Percentiles rank a stretch among this genome's conserved stretches.
These are phyloP conservation scores for Anthonomus grandis DNA, from an alignment of 1,140 invertebrate genomes.

Conservation along the genomic window DNA sequence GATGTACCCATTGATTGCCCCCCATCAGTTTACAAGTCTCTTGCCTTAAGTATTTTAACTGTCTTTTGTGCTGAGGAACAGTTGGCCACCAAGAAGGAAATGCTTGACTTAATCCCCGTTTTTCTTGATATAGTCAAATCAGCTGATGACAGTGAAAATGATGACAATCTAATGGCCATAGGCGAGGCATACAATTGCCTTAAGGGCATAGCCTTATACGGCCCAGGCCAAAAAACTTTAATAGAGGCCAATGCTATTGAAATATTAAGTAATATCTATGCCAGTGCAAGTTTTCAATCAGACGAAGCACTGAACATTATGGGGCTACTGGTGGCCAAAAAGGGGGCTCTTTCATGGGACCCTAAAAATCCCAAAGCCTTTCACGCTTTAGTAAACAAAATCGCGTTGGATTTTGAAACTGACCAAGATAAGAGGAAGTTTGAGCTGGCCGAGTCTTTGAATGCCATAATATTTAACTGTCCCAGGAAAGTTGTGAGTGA, in stretches of 20 bases:
- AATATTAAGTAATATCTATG: constrained; percentile 81
- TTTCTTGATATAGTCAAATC: constrained; percentile 78
- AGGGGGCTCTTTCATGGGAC: constrained; percentile 71
- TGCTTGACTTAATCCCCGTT: constrained; percentile 74
- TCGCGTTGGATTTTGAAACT: constrained; percentile 80
- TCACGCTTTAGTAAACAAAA: constrained; percentile 77
- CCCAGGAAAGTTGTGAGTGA: constrained; percentile 60
- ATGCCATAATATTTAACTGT: constrained; percentile 70
- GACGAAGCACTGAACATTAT: constrained; percentile 80
- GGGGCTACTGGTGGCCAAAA: constrained; percentile 64
- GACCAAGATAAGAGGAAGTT: constrained; percentile 86
- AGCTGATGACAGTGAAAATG: constrained; percentile 74
- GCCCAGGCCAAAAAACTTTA: constrained; percentile 70
- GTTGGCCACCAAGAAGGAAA: constrained; percentile 74
- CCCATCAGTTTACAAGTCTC: constrained; percentile 82
- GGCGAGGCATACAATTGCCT: constrained; percentile 84
- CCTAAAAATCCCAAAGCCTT: constrained; percentile 68
- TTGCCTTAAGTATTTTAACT: constrained; percentile 79
- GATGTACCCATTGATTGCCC: constrained; percentile 79
- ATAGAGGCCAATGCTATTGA: constrained; percentile 71
- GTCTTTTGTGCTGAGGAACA: constrained; percentile 77
- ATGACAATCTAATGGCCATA: constrained; percentile 83
- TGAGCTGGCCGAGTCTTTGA: constrained; percentile 73
- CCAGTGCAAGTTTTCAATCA: constrained; percentile 80
- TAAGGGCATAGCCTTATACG: constrained; percentile 69